Evolutionary conservation across 2,797 vertebrate species (phyloP), one percentile per base, ranked within the genome.

Genomic region (Chelon labrosus): DNA sequence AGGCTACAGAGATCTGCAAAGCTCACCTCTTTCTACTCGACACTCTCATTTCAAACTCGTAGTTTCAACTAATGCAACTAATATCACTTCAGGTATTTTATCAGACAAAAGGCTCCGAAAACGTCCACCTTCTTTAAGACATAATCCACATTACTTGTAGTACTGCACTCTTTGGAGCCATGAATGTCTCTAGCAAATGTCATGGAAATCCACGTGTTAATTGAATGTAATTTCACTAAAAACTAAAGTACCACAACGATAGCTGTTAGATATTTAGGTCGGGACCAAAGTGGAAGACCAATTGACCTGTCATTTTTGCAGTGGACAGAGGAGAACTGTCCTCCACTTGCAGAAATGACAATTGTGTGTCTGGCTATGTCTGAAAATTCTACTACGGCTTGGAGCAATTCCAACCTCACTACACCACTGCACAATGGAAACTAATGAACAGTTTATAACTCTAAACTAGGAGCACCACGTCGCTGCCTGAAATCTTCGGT

Each of bases 401-500:
- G 25, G 10, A 12, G 12, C 10, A 6, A 19, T 57, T 52, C 25
- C 59, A 42, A 10, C 68, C 7, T 56, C 46, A 16, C 17, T 14
- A 20, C n/a, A 53, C 41, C 16, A 19, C 41, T 50, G 25, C 20
- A 39, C 62, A 73, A 54, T 52, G 65, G 59, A 46, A 53, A 50
- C 60, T 53, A 62, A 65, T 72, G 65, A 72, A 62, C 41, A 52
- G 25, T 58, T 57, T 51, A 44, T 22, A 69, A 67, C 63, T 19
- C 66, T 51, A 27, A 68, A 52, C 51, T 7, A 7, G n/a, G 44
- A 68, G 73, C 56, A 25, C 27, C 7, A 42, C 16, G 8, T 10
- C 39, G 65, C 75, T 7, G 52, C 53, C 75, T 86, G 87, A 89
- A 84, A 81, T 79, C 85, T 82, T 79, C 76, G 53, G 52, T 74